Conservation (phyloP, 2,888 invertebrate species). For the Rhopalosiphum nymphaeae region DNA sequence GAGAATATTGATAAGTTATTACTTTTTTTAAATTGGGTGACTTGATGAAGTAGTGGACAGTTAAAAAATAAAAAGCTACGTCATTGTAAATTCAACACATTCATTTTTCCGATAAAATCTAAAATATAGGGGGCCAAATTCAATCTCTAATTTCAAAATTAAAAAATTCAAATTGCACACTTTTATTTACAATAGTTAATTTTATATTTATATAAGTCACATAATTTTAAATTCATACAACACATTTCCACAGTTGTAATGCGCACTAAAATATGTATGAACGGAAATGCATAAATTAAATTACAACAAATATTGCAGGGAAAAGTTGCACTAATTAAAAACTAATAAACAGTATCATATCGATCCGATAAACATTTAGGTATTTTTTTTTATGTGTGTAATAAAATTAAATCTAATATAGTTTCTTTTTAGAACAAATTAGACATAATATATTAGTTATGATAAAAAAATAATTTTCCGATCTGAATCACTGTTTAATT, state of each 20-base stretch:
- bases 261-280: background rate
- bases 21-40: no score
- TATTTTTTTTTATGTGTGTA: background rate
- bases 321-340: background rate
- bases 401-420: background rate
- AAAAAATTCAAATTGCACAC: background rate
- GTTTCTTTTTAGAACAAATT: background rate
- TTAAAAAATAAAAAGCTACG: background rate
- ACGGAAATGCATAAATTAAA: background rate
- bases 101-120: background rate
- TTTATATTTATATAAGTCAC: background rate
- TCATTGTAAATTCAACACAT: background rate
- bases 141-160: background rate
- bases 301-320: background rate
- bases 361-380: background rate
- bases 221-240: background rate
- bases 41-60: no score
- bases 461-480: background rate
- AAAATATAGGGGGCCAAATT: background rate
- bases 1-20: no score
- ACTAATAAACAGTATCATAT: background rate
- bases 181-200: background rate
- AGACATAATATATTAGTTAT: background rate
- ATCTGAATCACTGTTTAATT: background rate
- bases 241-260: background rate